Conservation (phyloP, 1,140 invertebrate species). For the Trichonephila clavipes region DNA sequence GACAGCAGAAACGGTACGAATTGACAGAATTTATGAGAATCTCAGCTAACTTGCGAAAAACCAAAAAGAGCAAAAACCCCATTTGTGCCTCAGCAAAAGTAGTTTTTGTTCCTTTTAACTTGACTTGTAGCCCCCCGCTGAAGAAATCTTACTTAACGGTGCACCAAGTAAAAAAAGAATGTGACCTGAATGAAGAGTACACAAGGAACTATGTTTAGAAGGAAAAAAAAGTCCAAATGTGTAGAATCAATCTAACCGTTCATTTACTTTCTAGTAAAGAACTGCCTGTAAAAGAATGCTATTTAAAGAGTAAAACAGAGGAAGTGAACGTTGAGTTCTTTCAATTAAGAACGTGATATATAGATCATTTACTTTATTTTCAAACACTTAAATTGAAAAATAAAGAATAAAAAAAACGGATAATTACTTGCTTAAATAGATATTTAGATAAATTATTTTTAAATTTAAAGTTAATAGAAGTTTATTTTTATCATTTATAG, state of each 20-base stretch:
- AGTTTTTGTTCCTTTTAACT: neutral
- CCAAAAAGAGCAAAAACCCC: neutral
- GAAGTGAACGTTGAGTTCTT: neutral
- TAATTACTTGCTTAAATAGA: too few relatives aligned
- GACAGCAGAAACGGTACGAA: too few relatives aligned
- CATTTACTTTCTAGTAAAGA: slow-evolving; percentile 13
- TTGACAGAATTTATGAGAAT: too few relatives aligned
- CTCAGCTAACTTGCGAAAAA: too few relatives aligned
- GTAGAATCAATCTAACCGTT: neutral
- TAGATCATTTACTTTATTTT: neutral
- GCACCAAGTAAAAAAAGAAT: neutral
- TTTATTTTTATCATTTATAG: too few relatives aligned
- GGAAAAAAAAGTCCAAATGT: neutral
- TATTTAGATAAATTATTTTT: too few relatives aligned
- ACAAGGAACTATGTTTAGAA: neutral
- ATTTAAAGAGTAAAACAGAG: neutral
- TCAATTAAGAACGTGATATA: neutral
- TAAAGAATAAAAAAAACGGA: too few relatives aligned
- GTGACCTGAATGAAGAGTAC: neutral
- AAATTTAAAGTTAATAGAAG: too few relatives aligned
- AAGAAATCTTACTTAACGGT: slow-evolving; percentile 4
- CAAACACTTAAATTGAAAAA: too few relatives aligned
- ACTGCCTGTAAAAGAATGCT: neutral
- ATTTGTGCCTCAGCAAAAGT: neutral
- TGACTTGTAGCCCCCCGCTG: neutral